Conservation (phyloP, 2,797 vertebrate genomes). For the Cuculus canorus region DNA sequence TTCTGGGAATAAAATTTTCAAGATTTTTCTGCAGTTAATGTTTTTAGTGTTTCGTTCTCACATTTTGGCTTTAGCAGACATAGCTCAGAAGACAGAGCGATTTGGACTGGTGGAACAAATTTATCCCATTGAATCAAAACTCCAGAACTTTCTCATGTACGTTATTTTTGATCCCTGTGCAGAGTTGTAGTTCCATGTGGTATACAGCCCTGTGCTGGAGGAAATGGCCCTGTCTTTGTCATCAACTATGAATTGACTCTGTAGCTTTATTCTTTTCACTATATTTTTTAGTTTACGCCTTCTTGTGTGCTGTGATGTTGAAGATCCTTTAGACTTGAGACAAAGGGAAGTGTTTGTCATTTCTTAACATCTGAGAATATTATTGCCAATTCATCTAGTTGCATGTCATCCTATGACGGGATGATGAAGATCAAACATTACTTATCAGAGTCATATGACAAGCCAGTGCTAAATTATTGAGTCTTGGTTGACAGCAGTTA, state of each 20-base stretch:
- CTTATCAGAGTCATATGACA: background rate
- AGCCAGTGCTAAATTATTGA: background rate
- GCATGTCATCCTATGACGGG: background rate
- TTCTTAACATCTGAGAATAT: background rate
- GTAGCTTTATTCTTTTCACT: background rate
- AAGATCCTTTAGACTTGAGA: background rate
- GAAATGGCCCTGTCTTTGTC: background rate
- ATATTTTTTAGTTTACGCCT: background rate
- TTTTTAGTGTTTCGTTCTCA: background rate
- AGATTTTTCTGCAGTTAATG: background rate
- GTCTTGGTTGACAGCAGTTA: background rate
- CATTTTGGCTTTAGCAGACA: background rate
- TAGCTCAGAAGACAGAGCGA: background rate
- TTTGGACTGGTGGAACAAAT: background rate
- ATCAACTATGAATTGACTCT: background rate
- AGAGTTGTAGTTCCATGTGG: background rate
- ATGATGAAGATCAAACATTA: background rate
- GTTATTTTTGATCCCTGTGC: background rate
- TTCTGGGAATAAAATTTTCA: background rate
- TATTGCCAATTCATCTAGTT: background rate
- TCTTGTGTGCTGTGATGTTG: background rate
- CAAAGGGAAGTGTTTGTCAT: background rate
- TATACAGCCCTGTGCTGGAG: background rate
- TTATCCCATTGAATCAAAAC: background rate
- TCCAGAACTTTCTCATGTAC: background rate